Conservation (phyloP, 2,797 vertebrate genomes). For the Gorsachius magnificus region DNA sequence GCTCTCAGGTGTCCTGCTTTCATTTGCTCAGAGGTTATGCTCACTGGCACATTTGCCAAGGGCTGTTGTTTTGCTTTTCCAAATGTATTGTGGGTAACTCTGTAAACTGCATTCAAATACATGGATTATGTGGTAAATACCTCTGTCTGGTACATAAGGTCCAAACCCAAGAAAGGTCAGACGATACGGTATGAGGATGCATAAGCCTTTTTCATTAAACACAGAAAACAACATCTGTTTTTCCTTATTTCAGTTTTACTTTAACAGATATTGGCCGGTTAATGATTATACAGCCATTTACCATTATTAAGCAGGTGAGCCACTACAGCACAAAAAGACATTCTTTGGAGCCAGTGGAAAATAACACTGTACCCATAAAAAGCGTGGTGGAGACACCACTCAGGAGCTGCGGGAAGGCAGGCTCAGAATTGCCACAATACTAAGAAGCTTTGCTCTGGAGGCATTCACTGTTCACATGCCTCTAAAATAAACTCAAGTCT, state of each 20-base stretch:
- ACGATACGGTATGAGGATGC: neutral
- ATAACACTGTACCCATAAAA: neutral
- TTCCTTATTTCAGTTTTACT: slow-evolving; percentile 40
- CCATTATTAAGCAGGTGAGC: slow-evolving; percentile 9
- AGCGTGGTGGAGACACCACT: neutral
- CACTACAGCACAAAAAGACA: neutral
- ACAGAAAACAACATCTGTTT: slow-evolving; percentile 59
- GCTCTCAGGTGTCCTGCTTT: slow-evolving; percentile 1
- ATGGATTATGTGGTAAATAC: neutral
- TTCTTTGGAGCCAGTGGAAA: neutral
- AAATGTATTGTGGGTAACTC: neutral
- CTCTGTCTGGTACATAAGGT: neutral
- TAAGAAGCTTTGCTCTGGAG: neutral
- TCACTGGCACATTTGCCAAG: neutral
- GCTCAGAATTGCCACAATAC: neutral
- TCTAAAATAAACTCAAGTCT: neutral
- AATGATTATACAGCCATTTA: slow-evolving; percentile 46
- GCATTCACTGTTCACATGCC: neutral
- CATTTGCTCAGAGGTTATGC: neutral
- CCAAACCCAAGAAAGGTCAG: neutral
- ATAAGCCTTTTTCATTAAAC: slow-evolving; percentile 54
- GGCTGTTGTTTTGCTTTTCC: slow-evolving; percentile 15
- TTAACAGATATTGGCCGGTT: slow-evolving; percentile 24
- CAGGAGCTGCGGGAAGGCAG: neutral
- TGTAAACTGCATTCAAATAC: neutral